Percentiles rank a stretch among this genome's conserved stretches.
Evolutionary conservation across 2,888 invertebrate genomes (phyloP).

Genomic region (Folsomia candida): DNA sequence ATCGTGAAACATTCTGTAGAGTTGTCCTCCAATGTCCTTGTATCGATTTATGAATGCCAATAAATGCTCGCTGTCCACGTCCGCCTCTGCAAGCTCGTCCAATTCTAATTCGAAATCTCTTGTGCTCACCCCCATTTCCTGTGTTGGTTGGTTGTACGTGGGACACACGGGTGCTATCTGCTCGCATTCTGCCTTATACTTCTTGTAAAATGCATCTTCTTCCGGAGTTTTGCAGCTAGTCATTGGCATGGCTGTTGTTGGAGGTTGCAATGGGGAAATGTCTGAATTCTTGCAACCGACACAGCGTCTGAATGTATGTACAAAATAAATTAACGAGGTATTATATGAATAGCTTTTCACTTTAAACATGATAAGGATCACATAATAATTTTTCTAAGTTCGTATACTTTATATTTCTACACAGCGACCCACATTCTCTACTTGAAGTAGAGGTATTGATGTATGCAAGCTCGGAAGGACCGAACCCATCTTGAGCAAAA

Average conservation of each 20-base stretch:
- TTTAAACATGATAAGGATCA: no score
- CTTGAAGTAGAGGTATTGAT: background rate
- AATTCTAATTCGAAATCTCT: background rate
- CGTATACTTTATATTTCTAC: background rate
- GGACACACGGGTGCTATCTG: no score
- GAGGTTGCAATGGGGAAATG: no score
- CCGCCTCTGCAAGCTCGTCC: background rate
- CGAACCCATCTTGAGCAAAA: background rate
- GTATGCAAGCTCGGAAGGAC: constrained; percentile 5
- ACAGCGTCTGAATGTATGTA: no score
- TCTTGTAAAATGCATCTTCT: background rate
- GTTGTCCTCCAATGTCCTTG: constrained; percentile 23
- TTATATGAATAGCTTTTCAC: no score
- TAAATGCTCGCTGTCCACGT: constrained; percentile 11
- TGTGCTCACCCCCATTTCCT: background rate
- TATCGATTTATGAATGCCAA: constrained; percentile 24
- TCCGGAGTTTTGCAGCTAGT: background rate
- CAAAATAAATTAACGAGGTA: no score
- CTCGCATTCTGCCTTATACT: background rate
- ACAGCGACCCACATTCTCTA: constrained; percentile 8
- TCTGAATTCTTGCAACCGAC: no score
- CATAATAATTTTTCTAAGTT: no score
- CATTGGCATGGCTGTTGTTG: background rate
- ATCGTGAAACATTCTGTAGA: constrained; percentile 27
- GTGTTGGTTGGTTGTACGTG: background rate